Conservation (phyloP, 2,113 vertebrate genomes). For the Zosterops pallidus region DNA sequence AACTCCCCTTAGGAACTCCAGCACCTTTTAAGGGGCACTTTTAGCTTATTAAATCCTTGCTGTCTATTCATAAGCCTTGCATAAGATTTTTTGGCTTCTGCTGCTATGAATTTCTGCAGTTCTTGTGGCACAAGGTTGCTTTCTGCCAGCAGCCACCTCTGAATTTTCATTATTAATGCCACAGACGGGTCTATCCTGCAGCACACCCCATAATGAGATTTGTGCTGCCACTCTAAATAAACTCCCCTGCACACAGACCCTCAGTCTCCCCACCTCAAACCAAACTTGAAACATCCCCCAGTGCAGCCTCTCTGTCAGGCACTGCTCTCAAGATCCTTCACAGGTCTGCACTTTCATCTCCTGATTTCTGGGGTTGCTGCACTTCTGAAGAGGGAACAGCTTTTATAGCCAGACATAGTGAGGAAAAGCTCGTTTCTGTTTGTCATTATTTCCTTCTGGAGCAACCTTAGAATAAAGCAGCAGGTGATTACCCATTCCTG, state of each 20-base stretch:
- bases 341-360: neutral
- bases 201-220: neutral
- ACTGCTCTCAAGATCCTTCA: neutral
- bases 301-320: neutral
- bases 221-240: neutral
- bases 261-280: neutral
- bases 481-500: neutral
- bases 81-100: neutral
- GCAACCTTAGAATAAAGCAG: neutral
- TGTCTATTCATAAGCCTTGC: neutral
- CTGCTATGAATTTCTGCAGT: neutral
- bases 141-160: neutral
- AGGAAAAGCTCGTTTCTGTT: neutral
- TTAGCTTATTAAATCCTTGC: neutral
- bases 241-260: neutral
- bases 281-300: neutral
- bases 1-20: neutral
- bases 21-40: neutral
- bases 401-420: neutral
- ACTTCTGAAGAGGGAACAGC: neutral
- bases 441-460: neutral
- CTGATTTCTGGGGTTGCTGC: neutral
- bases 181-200: neutral
- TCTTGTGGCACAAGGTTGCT: neutral
- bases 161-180: neutral